These are phyloP conservation scores for Lottia gigantea DNA, from an alignment of 2,888 invertebrate genomes.

Conservation along the genomic window DNA sequence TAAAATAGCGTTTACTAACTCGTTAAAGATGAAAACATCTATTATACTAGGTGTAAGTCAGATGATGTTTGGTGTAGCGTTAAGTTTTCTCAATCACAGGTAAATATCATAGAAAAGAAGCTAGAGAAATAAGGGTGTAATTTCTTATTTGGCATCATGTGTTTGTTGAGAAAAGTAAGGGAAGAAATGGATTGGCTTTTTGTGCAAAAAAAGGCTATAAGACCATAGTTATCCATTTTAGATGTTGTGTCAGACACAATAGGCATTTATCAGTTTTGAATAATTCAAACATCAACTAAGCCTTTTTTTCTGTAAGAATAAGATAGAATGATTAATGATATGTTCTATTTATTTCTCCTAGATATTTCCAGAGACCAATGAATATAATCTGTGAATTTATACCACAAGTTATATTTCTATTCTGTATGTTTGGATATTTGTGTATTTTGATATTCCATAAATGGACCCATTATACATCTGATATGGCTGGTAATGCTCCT, in stretches of 20 bases:
- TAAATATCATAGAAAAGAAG: constrained; percentile 25
- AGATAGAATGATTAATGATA: too few species aligned
- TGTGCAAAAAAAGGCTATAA: too few species aligned
- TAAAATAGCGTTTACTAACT: constrained; percentile 92
- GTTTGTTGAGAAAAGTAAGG: too few species aligned
- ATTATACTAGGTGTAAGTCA: constrained; percentile 95
- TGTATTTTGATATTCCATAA: constrained; percentile 95
- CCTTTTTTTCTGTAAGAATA: too few species aligned
- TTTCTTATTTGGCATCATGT: too few species aligned
- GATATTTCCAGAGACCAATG: constrained; percentile 69
- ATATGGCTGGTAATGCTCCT: constrained; percentile 82
- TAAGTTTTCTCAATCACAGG: constrained; percentile 73
- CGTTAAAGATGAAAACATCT: constrained; percentile 94
- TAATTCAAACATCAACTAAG: too few species aligned
- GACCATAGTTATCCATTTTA: too few species aligned
- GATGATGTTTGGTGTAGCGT: constrained; percentile 93
- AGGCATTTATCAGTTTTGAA: too few species aligned
- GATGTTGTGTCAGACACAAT: too few species aligned
- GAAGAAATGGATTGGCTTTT: too few species aligned
- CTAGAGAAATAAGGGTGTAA: too few species aligned
- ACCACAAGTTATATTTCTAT: constrained; percentile 92
- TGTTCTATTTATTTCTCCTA: constrained; percentile 33
- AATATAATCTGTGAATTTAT: constrained; percentile 94
- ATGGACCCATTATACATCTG: constrained; percentile 80
- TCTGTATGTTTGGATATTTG: constrained; percentile 94